Percentiles rank a stretch among this genome's conserved stretches.
phyloP scores from a whole-genome alignment of 2,797 vertebrate genomes.

The Coranthus polyacanthus region DNA sequence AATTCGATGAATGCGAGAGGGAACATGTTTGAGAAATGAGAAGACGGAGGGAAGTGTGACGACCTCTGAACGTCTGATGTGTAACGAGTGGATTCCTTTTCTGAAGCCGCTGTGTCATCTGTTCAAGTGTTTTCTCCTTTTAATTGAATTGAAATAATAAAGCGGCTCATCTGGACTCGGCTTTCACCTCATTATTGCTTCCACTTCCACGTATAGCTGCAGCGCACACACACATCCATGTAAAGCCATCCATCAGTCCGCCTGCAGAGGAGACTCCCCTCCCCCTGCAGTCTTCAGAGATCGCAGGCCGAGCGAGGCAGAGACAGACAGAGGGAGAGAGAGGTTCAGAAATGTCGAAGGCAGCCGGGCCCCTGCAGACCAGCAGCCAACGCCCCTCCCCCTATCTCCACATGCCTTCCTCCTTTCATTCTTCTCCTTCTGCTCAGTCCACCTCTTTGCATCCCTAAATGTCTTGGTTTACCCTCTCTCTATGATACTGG shows the following conservation, averaged over 20 bases:
- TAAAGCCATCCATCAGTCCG: slow-evolving; percentile 67
- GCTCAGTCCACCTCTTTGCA: slow-evolving; percentile 18
- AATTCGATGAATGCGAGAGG: too few relatives aligned
- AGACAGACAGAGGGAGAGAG: slow-evolving; percentile 26
- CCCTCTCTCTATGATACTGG: neutral
- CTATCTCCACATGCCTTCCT: slow-evolving; percentile 15
- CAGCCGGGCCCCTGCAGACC: slow-evolving; percentile 65
- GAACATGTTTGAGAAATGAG: too few relatives aligned
- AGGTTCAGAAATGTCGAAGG: slow-evolving; percentile 46
- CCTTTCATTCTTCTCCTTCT: slow-evolving; percentile 7
- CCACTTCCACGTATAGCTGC: neutral
- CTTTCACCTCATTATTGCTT: slow-evolving; percentile 42
- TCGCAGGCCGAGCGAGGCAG: slow-evolving; percentile 42
- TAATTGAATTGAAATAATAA: slow-evolving; percentile 55
- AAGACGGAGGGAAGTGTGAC: neutral
- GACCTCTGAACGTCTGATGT: too few relatives aligned
- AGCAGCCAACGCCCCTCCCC: slow-evolving; percentile 61
- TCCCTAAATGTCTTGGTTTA: slow-evolving; percentile 1
- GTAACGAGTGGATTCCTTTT: slow-evolving; percentile 1
- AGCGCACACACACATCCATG: neutral
- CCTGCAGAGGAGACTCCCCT: slow-evolving; percentile 66
- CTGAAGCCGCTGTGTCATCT: neutral
- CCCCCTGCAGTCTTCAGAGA: slow-evolving; percentile 63
- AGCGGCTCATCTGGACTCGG: slow-evolving; percentile 44
- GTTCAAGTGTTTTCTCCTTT: too few relatives aligned